These are phyloP conservation scores for Corvus moneduloides DNA, from an alignment of 2,113 vertebrate genomes.

Conservation along the genomic window DNA sequence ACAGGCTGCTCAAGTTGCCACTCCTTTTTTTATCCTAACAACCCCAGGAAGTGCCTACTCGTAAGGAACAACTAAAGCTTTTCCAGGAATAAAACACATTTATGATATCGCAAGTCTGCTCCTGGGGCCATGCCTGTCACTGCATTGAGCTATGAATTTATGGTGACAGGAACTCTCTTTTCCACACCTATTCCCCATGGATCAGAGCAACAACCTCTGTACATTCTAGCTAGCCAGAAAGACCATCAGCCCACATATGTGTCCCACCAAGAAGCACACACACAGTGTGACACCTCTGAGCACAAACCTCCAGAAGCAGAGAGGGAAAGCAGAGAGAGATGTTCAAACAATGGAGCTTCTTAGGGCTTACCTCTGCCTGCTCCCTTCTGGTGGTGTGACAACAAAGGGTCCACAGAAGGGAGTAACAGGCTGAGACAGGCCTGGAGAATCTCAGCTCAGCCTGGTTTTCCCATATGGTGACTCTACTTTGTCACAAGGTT, in stretches of 20 bases:
- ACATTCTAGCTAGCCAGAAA: not conserved
- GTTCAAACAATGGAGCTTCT: not conserved
- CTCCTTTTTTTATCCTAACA: not conserved
- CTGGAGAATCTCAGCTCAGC: not conserved
- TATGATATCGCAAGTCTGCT: not conserved
- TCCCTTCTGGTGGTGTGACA: not conserved
- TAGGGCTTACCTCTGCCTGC: not conserved
- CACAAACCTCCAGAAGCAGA: not conserved
- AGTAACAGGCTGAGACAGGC: not conserved
- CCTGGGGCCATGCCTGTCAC: not conserved
- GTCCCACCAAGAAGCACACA: not conserved
- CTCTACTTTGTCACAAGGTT: not conserved
- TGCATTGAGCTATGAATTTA: rapidly evolving
- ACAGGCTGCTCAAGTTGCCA: not conserved
- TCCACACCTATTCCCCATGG: not conserved
- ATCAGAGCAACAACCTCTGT: not conserved
- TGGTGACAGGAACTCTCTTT: not conserved
- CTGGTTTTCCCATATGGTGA: not conserved
- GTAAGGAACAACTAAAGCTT: not conserved
- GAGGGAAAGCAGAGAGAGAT: not conserved
- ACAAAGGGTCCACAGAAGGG: not conserved
- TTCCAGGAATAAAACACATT: not conserved
- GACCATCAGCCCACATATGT: not conserved
- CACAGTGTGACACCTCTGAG: not conserved
- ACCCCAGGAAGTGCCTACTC: not conserved